These are phyloP conservation scores for Phenganax stokvisi DNA, from an alignment of 92 coral and sea anemone genomes.

Conservation along the genomic window DNA sequence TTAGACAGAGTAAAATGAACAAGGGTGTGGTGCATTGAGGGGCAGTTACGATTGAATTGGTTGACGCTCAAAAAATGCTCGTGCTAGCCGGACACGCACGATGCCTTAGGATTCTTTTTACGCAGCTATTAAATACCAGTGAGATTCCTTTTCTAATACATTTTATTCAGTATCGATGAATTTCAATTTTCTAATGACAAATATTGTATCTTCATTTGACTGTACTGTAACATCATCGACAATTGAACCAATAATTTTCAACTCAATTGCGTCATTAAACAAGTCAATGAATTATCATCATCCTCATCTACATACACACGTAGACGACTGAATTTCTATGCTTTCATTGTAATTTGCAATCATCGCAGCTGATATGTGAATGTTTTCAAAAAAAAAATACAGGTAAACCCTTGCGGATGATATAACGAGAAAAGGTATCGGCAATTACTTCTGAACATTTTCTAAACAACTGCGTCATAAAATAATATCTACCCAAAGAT, in stretches of 20 bases:
- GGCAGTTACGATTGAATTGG: no score
- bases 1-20: no score
- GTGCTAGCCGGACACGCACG: no score
- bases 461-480: constrained; percentile 58
- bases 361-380: no score
- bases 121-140: no score
- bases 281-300: background rate
- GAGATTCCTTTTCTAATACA: no score
- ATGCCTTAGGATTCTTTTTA: no score
- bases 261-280: constrained; percentile 12
- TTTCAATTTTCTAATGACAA: background rate
- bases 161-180: no score
- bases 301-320: background rate
- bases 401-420: background rate
- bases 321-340: no score
- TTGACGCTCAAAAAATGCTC: no score
- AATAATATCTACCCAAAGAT: background rate
- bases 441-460: constrained; percentile 33
- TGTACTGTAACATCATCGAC: background rate
- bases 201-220: constrained; percentile 8
- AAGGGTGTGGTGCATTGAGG: no score
- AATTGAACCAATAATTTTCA: constrained; percentile 4
- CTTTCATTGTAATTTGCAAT: no score
- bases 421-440: constrained; percentile 16
- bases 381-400: background rate